Percentiles rank a stretch among this genome's conserved stretches.
Conservation (phyloP, 1,140 invertebrate species). For the Psix sp. region DNA sequence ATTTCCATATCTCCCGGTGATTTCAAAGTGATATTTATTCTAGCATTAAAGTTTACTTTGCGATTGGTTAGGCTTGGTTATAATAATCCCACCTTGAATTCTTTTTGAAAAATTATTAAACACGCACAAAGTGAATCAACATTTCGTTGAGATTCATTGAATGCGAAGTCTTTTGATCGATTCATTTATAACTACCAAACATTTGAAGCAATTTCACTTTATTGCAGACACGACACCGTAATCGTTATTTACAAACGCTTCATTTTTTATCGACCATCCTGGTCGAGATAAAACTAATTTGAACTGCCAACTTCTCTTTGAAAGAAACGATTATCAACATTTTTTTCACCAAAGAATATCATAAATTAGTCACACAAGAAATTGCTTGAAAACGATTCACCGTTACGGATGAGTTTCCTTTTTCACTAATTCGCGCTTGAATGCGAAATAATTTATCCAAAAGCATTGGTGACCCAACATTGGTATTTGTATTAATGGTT, state of each 20-base stretch:
- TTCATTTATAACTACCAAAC: neutral
- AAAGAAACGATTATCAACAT: neutral
- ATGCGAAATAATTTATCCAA: too few relatives aligned
- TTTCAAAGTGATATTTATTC: too few relatives aligned
- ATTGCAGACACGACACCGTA: neutral
- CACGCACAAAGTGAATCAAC: too few relatives aligned
- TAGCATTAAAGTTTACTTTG: too few relatives aligned
- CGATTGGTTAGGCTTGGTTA: too few relatives aligned
- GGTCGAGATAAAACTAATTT: slow-evolving; percentile 3
- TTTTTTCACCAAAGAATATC: neutral
- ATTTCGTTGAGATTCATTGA: too few relatives aligned
- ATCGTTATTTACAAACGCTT: neutral
- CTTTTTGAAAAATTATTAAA: too few relatives aligned
- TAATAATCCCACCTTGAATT: too few relatives aligned
- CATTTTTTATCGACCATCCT: neutral
- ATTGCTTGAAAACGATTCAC: neutral
- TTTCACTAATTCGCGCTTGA: neutral
- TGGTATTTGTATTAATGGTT: too few relatives aligned
- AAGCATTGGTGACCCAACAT: too few relatives aligned
- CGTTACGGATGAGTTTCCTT: neutral
- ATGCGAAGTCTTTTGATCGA: too few relatives aligned
- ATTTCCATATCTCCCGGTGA: too few relatives aligned
- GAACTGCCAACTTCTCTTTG: neutral
- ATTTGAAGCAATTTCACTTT: neutral
- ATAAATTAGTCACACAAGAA: neutral